phyloP scores from a whole-genome alignment of 2,888 invertebrate genomes.

The Aleiodes testaceus region DNA sequence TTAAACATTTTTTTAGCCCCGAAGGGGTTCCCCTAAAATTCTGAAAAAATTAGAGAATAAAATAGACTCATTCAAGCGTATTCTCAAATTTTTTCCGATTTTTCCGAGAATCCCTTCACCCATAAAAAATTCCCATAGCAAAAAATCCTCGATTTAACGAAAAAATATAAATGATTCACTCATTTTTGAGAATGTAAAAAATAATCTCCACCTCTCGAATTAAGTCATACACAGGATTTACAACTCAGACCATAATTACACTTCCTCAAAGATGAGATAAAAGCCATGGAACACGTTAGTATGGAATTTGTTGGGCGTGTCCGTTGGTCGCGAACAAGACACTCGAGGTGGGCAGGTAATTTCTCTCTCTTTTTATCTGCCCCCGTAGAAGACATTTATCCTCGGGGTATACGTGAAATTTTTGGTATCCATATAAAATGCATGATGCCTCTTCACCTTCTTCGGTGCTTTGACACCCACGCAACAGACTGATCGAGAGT shows the following conservation, averaged over 20 bases:
- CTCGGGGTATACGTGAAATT: conserved; percentile 7
- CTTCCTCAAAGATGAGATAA: conserved; percentile 26
- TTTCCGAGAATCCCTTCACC: too few relatives aligned
- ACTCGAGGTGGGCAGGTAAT: conserved; percentile 21
- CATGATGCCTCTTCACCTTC: conserved; percentile 5
- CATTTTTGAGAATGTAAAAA: background rate
- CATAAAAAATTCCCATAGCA: too few relatives aligned
- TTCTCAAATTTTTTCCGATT: too few relatives aligned
- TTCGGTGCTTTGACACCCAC: conserved; percentile 33
- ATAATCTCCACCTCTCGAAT: conserved; percentile 3
- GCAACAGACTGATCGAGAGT: conserved; percentile 19
- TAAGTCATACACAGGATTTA: conserved; percentile 28
- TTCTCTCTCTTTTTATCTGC: background rate
- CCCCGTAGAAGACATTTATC: conserved; percentile 28
- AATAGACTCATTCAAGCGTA: too few relatives aligned
- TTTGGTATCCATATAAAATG: conserved; percentile 30
- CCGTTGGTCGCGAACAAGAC: conserved; percentile 27
- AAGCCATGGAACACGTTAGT: conserved; percentile 22
- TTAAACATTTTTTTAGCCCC: too few relatives aligned
- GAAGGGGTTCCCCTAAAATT: too few relatives aligned
- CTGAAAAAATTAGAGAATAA: too few relatives aligned
- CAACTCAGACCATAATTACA: conserved; percentile 12
- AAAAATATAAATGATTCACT: background rate
- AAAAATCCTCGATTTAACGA: background rate
- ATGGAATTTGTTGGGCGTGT: conserved; percentile 41